These are phyloP conservation scores for Polia nebulosa DNA, from an alignment of 2,888 invertebrate genomes.

Conservation along the genomic window DNA sequence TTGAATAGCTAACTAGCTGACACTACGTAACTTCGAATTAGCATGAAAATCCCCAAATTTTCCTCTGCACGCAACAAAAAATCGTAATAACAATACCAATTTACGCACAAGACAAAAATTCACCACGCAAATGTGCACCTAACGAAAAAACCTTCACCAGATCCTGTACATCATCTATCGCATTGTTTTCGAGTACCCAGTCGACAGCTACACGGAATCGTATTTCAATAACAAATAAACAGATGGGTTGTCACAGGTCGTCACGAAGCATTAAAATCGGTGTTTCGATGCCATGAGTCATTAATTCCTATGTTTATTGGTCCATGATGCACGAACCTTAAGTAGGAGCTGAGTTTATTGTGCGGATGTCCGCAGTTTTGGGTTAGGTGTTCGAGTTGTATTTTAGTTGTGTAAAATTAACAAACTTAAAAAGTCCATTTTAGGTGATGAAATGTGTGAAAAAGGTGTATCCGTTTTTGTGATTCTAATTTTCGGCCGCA, in stretches of 20 bases:
- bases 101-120: slow-evolving; percentile 33
- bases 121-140: slow-evolving; percentile 29
- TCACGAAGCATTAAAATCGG: slow-evolving; percentile 88
- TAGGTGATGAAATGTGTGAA: neutral
- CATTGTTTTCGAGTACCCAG: slow-evolving; percentile 50
- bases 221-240: slow-evolving; percentile 74
- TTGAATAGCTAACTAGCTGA: neutral
- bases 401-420: neutral
- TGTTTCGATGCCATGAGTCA: slow-evolving; percentile 86
- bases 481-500: too few relatives aligned
- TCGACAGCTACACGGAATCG: slow-evolving; percentile 68
- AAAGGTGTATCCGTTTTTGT: too few relatives aligned
- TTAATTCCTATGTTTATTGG: slow-evolving; percentile 87
- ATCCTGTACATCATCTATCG: slow-evolving; percentile 30
- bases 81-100: neutral
- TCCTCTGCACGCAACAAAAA: neutral
- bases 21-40: neutral
- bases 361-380: slow-evolving; percentile 57
- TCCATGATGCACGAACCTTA: slow-evolving; percentile 78
- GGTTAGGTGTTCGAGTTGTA: slow-evolving; percentile 24
- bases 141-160: slow-evolving; percentile 29
- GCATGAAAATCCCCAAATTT: neutral
- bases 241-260: slow-evolving; percentile 80
- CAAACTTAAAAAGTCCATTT: neutral
- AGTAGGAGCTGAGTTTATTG: slow-evolving; percentile 64